phyloP scores from a whole-genome alignment of 2,113 vertebrate genomes.

The Cyphomyrus plagiostoma region DNA sequence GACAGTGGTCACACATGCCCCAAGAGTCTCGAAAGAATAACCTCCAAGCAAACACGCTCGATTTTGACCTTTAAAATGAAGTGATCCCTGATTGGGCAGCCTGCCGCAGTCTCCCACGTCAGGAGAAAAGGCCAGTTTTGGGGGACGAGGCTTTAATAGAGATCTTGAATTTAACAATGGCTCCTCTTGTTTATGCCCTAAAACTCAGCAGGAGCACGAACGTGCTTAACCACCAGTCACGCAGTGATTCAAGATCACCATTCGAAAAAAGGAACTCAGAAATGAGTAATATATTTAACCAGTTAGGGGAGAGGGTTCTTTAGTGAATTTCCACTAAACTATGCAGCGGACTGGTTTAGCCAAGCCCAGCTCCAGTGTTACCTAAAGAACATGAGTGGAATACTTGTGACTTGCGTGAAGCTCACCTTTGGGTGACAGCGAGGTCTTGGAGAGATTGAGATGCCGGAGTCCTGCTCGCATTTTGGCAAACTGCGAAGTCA shows the following conservation, averaged over 20 bases:
- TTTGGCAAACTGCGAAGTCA: slow-evolving; percentile 84
- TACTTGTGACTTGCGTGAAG: not conserved
- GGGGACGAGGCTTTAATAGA: not conserved
- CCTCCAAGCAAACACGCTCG: not conserved
- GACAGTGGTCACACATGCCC: not conserved
- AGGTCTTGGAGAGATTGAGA: slow-evolving; percentile 84
- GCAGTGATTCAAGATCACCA: not conserved
- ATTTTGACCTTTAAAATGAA: not conserved
- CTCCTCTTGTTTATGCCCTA: not conserved
- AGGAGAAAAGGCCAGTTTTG: not conserved
- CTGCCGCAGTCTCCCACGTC: not conserved
- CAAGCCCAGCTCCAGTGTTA: not conserved
- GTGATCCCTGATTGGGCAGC: not conserved
- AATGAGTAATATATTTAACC: not conserved
- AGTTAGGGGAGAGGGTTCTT: not conserved
- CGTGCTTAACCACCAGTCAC: not conserved
- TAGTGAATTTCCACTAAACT: not conserved
- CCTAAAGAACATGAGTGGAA: not conserved
- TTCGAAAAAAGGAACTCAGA: not conserved
- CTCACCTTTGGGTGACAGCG: slow-evolving; percentile 85
- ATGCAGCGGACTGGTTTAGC: not conserved
- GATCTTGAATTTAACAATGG: not conserved
- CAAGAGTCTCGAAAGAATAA: not conserved
- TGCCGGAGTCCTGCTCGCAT: slow-evolving; percentile 82
- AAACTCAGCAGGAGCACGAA: not conserved